phyloP scores from a whole-genome alignment of 35 echinoderm and acorn worm species.

The Apostichopus californicus region DNA sequence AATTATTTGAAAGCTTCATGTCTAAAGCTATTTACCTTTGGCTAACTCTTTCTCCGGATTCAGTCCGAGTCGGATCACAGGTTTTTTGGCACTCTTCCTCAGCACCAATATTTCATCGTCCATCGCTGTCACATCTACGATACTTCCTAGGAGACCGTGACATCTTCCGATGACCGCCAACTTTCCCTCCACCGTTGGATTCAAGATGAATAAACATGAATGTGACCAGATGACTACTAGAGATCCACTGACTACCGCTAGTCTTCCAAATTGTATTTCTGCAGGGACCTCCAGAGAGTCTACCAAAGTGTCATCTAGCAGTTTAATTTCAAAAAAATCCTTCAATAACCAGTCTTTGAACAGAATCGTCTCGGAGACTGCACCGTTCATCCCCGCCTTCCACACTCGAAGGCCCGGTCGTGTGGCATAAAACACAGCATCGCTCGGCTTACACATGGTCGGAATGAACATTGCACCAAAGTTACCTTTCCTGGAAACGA shows the following conservation, averaged over 20 bases:
- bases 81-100: constrained; percentile 62
- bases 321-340: constrained; percentile 52
- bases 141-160: constrained; percentile 73
- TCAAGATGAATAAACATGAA: constrained; percentile 74
- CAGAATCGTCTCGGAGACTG: constrained; percentile 74
- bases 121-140: constrained; percentile 64
- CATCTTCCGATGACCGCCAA: constrained; percentile 62
- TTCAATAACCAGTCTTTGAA: constrained; percentile 70
- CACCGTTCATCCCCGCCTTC: constrained; percentile 67
- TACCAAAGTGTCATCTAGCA: constrained; percentile 62
- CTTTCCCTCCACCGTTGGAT: constrained; percentile 56
- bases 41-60: constrained; percentile 55
- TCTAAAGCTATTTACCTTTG: constrained; percentile 60
- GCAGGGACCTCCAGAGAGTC: background rate
- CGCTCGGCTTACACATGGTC: constrained; percentile 75
- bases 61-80: constrained; percentile 66
- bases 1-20: no score
- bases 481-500: constrained; percentile 65
- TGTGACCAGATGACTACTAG: constrained; percentile 72
- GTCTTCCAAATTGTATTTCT: constrained; percentile 75
- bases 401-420: constrained; percentile 86
- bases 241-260: constrained; percentile 56
- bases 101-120: constrained; percentile 89
- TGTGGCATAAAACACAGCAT: constrained; percentile 71
- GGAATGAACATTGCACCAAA: constrained; percentile 88